Percentiles rank a stretch among this genome's conserved stretches.
Conservation (phyloP, 2,797 vertebrate species). For the Psittacula derbiana region DNA sequence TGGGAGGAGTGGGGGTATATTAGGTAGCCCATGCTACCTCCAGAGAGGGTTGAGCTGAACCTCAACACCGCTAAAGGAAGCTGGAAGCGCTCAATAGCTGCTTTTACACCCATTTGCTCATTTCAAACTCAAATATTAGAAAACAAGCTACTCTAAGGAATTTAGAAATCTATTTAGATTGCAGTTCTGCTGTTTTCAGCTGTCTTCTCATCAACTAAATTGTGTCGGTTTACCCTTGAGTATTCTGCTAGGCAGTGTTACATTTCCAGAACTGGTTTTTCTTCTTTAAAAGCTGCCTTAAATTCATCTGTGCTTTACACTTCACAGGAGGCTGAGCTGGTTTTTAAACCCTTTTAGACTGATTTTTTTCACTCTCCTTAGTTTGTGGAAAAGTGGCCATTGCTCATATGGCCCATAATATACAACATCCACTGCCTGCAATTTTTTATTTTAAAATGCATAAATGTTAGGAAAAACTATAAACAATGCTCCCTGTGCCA, state of each 20-base stretch:
- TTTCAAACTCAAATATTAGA: background rate
- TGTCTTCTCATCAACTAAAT: background rate
- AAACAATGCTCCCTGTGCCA: constrained; percentile 1
- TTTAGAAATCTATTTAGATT: background rate
- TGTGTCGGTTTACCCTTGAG: background rate
- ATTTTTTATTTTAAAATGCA: constrained; percentile 39
- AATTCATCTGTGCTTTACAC: background rate
- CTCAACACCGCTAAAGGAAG: background rate
- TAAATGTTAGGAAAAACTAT: constrained; percentile 25
- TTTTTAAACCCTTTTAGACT: background rate
- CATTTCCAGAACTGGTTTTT: background rate
- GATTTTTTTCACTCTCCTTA: background rate
- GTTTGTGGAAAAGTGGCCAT: constrained; percentile 31
- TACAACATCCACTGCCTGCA: background rate
- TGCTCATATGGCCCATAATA: background rate
- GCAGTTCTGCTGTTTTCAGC: background rate
- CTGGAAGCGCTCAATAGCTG: background rate
- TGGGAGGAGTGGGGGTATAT: background rate
- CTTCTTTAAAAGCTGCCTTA: constrained; percentile 2
- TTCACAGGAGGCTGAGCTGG: background rate
- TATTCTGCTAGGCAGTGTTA: background rate
- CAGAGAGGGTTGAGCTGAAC: background rate
- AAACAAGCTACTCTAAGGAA: background rate
- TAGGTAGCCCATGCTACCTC: background rate
- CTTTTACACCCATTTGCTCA: background rate